A percentile compares a stretch with the other conserved stretches of the same genome.
Conservation (phyloP, 1,140 invertebrate genomes). For the Gonatopus flavifemur region DNA sequence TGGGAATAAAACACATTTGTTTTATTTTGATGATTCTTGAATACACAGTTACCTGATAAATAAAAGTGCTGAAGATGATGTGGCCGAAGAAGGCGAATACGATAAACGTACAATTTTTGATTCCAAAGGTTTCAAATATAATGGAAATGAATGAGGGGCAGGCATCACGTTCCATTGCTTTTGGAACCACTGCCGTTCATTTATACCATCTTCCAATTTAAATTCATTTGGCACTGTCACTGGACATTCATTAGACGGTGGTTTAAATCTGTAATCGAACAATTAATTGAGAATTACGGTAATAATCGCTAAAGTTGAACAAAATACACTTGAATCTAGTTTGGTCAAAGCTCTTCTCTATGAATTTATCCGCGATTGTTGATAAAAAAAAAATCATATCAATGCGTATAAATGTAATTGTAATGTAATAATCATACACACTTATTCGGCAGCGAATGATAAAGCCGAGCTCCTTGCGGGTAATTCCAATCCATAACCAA, state of each 20-base stretch:
- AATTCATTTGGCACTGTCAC: slow-evolving; percentile 47
- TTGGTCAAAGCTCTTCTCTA: too few species aligned
- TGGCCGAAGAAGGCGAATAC: slow-evolving; percentile 46
- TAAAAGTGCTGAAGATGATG: slow-evolving; percentile 47
- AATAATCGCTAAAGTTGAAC: background rate
- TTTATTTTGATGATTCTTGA: background rate
- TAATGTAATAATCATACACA: slow-evolving; percentile 24
- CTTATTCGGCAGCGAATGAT: slow-evolving; percentile 57
- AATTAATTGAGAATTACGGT: background rate
- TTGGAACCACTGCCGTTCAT: slow-evolving; percentile 39
- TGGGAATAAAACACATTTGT: background rate
- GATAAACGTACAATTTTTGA: slow-evolving; percentile 47
- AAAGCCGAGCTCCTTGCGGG: slow-evolving; percentile 57
- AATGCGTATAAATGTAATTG: background rate
- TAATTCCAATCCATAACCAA: slow-evolving; percentile 64
- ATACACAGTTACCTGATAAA: slow-evolving; percentile 44
- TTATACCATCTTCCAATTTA: slow-evolving; percentile 40
- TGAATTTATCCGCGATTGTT: too few species aligned
- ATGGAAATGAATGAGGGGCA: slow-evolving; percentile 37
- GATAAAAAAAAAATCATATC: too few species aligned
- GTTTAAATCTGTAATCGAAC: slow-evolving; percentile 44
- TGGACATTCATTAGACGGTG: slow-evolving; percentile 42
- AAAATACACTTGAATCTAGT: too few species aligned
- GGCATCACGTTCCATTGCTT: slow-evolving; percentile 35
- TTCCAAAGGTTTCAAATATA: slow-evolving; percentile 55